A percentile compares a stretch with the other conserved stretches of the same genome.
These are phyloP conservation scores for Drosophila meridionalis DNA, from an alignment of 2,888 invertebrate genomes.

Conservation along the genomic window DNA sequence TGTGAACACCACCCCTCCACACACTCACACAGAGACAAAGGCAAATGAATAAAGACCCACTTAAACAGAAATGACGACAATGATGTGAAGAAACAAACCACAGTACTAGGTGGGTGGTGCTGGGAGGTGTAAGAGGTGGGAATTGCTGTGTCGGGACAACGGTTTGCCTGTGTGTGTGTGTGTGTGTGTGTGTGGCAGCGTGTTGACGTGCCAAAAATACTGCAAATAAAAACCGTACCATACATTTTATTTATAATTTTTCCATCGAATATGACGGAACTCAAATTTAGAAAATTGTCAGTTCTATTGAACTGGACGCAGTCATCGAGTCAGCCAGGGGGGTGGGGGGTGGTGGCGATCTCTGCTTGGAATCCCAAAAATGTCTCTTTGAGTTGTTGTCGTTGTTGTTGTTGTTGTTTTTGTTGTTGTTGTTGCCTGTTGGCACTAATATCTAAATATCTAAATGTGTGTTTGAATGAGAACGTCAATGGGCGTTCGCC, in stretches of 20 bases:
- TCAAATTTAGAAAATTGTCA: slow-evolving; percentile 49
- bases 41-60: slow-evolving; percentile 47
- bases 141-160: slow-evolving; percentile 13
- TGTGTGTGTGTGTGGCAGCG: slow-evolving; percentile 10
- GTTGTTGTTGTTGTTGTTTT: slow-evolving; percentile 4
- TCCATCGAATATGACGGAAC: slow-evolving; percentile 62
- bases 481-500: not conserved
- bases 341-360: not conserved
- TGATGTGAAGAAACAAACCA: slow-evolving; percentile 35
- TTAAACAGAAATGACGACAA: slow-evolving; percentile 59
- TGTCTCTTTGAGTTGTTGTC: not conserved
- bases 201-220: slow-evolving; percentile 63
- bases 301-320: slow-evolving; percentile 41
- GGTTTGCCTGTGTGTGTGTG: not conserved
- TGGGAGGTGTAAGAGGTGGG: not conserved
- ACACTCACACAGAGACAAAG: slow-evolving; percentile 16
- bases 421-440: slow-evolving; percentile 24
- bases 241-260: slow-evolving; percentile 55
- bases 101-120: not conserved
- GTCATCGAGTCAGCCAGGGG: not conserved
- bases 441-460: slow-evolving; percentile 24
- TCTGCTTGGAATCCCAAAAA: slow-evolving; percentile 19
- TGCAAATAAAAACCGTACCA: slow-evolving; percentile 48
- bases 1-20: not conserved
- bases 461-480: slow-evolving; percentile 25